phyloP scores from a whole-genome alignment of 1,140 invertebrate species.

The Pantala flavescens region DNA sequence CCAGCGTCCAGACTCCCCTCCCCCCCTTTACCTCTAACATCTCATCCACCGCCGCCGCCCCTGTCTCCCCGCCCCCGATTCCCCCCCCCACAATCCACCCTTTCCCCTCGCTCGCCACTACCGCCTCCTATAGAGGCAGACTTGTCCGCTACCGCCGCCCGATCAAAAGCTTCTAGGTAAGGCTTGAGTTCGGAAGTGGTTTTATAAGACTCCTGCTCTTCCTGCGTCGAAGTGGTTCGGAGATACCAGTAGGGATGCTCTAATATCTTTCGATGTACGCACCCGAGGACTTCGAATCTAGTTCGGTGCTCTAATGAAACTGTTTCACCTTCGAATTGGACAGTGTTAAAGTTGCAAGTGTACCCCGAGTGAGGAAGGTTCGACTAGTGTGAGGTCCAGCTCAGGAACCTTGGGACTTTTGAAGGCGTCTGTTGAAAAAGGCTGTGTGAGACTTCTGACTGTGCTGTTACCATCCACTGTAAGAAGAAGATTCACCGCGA shows the following conservation, averaged over 20 bases:
- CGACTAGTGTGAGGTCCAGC: too few relatives aligned
- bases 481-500: background rate
- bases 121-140: background rate
- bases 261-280: too few relatives aligned
- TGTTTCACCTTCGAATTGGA: too few relatives aligned
- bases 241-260: background rate
- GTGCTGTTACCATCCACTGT: background rate
- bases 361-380: too few relatives aligned
- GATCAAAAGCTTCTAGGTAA: background rate
- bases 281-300: too few relatives aligned
- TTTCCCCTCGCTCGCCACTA: background rate
- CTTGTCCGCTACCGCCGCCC: background rate
- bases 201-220: background rate
- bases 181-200: background rate
- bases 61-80: background rate
- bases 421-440: background rate
- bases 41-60: background rate
- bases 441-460: background rate
- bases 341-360: too few relatives aligned
- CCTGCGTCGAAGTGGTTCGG: background rate
- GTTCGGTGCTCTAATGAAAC: too few relatives aligned
- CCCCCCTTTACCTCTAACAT: background rate
- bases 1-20: background rate
- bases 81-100: background rate
- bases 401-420: too few relatives aligned